Evolutionary conservation across 1,140 invertebrate species (phyloP).

Genomic region (Maniola jurtina): DNA sequence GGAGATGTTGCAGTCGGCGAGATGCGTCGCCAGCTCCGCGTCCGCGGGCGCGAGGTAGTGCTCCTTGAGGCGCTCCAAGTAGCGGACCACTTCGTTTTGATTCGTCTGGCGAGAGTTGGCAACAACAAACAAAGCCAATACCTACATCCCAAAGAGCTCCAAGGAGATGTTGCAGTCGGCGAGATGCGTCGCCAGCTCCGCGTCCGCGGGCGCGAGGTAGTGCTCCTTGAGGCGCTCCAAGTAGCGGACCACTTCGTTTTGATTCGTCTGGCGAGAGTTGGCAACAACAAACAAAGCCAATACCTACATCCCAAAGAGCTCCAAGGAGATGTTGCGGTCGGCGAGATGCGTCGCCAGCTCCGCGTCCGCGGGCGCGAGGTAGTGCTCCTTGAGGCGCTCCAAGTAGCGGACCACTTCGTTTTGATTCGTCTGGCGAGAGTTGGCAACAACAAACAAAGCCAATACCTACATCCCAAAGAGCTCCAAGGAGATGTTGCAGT

Average conservation of each 20-base stretch:
- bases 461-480: constrained; percentile 89
- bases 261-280: constrained; percentile 13
- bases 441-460: constrained; percentile 11
- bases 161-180: constrained; percentile 85
- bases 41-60: constrained; percentile 83
- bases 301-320: constrained; percentile 90
- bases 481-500: constrained; percentile 87
- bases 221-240: constrained; percentile 85
- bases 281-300: constrained; percentile 14
- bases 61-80: constrained; percentile 85
- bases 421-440: constrained; percentile 21
- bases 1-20: constrained; percentile 85
- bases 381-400: constrained; percentile 84
- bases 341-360: constrained; percentile 84
- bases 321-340: constrained; percentile 86
- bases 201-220: constrained; percentile 82
- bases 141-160: constrained; percentile 91
- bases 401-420: constrained; percentile 84
- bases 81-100: constrained; percentile 81
- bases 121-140: constrained; percentile 34
- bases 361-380: constrained; percentile 82
- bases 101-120: constrained; percentile 3
- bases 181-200: constrained; percentile 83
- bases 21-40: constrained; percentile 82
- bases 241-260: constrained; percentile 83